Percentiles rank a stretch among this genome's conserved stretches.
Conservation (phyloP, 2,113 vertebrate genomes). For the Saguinus imperator region DNA sequence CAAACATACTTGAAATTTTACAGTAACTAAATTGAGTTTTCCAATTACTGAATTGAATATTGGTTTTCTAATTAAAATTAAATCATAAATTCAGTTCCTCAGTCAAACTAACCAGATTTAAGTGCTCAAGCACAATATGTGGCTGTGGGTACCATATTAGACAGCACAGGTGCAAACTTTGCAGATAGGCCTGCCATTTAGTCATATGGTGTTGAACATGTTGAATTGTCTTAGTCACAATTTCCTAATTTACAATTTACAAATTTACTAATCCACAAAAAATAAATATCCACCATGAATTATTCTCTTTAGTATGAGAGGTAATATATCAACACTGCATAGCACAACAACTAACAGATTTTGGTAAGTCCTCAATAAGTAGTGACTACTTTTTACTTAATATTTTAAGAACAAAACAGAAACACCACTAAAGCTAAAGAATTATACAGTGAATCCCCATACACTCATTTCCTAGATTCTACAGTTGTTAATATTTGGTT, state of each 20-base stretch:
- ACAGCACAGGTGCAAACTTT: not conserved
- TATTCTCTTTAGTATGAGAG: not conserved
- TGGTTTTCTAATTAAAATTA: not conserved
- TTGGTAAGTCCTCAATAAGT: not conserved
- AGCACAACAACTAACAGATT: not conserved
- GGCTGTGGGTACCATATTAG: too few species aligned
- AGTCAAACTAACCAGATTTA: not conserved
- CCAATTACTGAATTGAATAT: not conserved
- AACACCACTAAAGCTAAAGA: not conserved
- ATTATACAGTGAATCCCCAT: not conserved
- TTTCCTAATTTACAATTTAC: not conserved
- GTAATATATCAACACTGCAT: not conserved
- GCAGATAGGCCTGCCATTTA: not conserved
- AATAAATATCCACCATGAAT: not conserved
- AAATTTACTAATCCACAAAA: not conserved
- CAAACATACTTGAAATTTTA: not conserved
- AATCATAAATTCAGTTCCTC: not conserved
- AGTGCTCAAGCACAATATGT: not conserved
- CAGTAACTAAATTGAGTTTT: not conserved
- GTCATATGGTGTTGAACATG: not conserved
- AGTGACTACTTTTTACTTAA: not conserved
- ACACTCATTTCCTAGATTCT: not conserved
- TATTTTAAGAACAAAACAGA: not conserved
- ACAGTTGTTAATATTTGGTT: not conserved
- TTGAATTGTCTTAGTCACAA: not conserved